Conservation (phyloP, 2,888 invertebrate genomes). For the Drosophila lacicola region DNA sequence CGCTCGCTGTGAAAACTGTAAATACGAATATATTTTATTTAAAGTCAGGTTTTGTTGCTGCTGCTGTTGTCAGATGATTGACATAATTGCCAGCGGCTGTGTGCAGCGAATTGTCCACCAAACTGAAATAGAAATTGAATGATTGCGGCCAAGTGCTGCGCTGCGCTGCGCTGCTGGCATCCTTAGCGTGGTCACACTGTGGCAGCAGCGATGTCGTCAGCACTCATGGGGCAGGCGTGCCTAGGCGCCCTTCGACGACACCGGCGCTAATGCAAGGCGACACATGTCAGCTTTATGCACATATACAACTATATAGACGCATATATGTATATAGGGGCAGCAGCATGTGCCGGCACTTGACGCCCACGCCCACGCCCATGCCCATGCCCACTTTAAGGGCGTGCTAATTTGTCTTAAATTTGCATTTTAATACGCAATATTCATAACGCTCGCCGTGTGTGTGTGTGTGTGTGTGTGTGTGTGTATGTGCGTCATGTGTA, state of each 20-base stretch:
- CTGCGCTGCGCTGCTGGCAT: not conserved
- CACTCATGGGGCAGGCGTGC: conserved; percentile 2
- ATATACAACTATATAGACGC: not conserved
- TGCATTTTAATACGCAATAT: conserved; percentile 74
- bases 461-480: not conserved
- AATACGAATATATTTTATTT: not conserved
- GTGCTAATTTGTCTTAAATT: conserved; percentile 77
- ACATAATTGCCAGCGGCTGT: conserved; percentile 35
- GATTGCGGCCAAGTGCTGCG: conserved; percentile 67
- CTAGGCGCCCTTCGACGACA: conserved; percentile 4
- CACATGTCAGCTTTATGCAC: conserved; percentile 14
- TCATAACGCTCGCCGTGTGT: conserved; percentile 45
- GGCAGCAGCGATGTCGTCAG: conserved; percentile 8
- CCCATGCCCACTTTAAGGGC: conserved; percentile 37
- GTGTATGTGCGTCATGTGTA: conserved; percentile 52
- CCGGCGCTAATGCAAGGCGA: conserved; percentile 32
- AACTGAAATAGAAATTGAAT: conserved; percentile 43
- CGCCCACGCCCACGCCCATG: not conserved
- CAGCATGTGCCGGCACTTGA: conserved; percentile 6
- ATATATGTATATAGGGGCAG: not conserved
- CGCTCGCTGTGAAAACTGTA: not conserved
- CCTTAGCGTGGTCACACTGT: conserved; percentile 19
- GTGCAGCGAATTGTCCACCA: conserved; percentile 32
- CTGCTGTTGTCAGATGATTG: conserved; percentile 48
- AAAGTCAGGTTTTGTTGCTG: not conserved